A percentile compares a stretch with the other conserved stretches of the same genome.
These are phyloP conservation scores for Nesospiza acunhae DNA, from an alignment of 2,113 vertebrate genomes.

Conservation along the genomic window DNA sequence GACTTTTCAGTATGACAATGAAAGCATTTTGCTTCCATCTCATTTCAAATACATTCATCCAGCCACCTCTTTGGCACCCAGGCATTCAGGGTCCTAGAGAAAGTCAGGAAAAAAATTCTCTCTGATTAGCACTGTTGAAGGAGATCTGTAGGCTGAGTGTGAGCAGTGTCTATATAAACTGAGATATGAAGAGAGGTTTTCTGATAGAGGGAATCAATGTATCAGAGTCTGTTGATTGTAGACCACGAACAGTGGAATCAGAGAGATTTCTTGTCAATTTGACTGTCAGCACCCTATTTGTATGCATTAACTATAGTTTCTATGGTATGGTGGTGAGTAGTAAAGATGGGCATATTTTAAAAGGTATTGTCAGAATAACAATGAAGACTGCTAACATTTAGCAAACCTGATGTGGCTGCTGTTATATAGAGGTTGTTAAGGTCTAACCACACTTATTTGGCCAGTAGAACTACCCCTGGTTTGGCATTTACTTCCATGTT, in stretches of 20 bases:
- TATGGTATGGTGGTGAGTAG: not conserved
- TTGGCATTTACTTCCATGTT: not conserved
- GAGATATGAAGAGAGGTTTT: not conserved
- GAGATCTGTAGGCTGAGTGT: not conserved
- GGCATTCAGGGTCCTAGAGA: not conserved
- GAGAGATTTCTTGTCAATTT: not conserved
- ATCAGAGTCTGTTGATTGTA: not conserved
- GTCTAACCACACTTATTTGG: not conserved
- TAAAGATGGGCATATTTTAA: not conserved
- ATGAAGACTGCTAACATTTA: not conserved
- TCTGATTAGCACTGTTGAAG: not conserved
- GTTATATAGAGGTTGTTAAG: not conserved
- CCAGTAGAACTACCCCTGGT: not conserved
- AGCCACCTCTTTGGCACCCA: not conserved
- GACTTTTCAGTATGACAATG: not conserved
- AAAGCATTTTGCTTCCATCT: not conserved
- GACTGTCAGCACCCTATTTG: conserved; percentile 6
- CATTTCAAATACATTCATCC: not conserved
- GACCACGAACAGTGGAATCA: not conserved
- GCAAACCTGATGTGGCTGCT: not conserved
- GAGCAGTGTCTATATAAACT: not conserved
- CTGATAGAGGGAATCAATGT: not conserved
- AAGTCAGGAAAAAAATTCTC: not conserved
- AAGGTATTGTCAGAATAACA: not conserved
- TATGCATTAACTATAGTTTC: not conserved